Percentiles rank a stretch among this genome's conserved stretches.
Conservation (phyloP, 2,797 vertebrate species). For the Alauda arvensis region DNA sequence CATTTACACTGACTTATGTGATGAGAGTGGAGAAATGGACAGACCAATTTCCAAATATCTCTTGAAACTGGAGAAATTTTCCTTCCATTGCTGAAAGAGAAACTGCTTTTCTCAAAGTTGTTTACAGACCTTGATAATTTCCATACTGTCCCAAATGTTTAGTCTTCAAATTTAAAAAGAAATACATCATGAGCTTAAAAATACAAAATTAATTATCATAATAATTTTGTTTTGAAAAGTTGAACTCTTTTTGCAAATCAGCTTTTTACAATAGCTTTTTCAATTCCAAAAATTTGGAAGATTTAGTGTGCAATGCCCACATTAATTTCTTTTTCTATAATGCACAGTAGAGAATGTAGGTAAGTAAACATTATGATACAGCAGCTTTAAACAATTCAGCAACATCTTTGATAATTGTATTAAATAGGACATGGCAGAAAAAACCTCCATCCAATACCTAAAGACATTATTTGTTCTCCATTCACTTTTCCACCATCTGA, state of each 20-base stretch:
- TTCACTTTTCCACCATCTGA: not conserved
- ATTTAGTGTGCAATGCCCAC: not conserved
- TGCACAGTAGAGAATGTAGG: not conserved
- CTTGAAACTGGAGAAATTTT: conserved; percentile 72
- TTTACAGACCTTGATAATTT: conserved; percentile 85
- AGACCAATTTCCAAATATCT: conserved; percentile 53
- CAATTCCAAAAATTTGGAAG: not conserved
- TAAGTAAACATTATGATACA: not conserved
- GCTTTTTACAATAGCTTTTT: not conserved
- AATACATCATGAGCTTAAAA: not conserved
- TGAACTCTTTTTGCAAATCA: not conserved
- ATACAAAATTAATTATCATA: not conserved
- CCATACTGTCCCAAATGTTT: conserved; percentile 80
- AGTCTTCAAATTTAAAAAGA: conserved; percentile 70
- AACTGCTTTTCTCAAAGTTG: conserved; percentile 80
- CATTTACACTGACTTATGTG: not conserved
- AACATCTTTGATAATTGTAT: not conserved
- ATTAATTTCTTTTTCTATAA: not conserved
- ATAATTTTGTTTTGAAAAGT: not conserved
- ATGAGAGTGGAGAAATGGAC: not conserved
- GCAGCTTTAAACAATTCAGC: not conserved
- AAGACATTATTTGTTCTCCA: not conserved
- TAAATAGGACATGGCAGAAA: not conserved
- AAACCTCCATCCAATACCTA: not conserved
- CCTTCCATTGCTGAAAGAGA: conserved; percentile 69